phyloP scores from a whole-genome alignment of 2,797 vertebrate genomes.

The Limosa lapponica region DNA sequence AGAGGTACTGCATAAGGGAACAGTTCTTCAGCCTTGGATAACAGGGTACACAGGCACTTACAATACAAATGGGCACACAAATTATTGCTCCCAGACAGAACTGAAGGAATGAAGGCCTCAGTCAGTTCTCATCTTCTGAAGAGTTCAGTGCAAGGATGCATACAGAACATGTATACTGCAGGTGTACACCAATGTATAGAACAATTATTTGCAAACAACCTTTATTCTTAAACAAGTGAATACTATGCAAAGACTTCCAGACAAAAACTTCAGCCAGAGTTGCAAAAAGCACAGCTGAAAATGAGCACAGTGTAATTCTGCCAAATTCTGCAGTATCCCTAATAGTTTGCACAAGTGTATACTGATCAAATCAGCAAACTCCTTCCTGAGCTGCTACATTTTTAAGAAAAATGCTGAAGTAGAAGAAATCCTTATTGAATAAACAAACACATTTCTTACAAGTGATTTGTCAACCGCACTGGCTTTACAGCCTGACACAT shows the following conservation, averaged over 20 bases:
- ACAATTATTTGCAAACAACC: not conserved
- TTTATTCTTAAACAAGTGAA: not conserved
- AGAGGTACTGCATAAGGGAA: not conserved
- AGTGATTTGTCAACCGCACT: not conserved
- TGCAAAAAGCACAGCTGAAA: not conserved
- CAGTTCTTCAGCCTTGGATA: not conserved
- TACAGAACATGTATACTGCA: not conserved
- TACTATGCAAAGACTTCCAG: not conserved
- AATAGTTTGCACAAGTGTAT: not conserved
- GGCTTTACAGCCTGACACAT: not conserved
- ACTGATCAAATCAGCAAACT: not conserved
- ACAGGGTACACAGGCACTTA: not conserved
- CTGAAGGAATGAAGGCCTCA: not conserved
- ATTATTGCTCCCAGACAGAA: not conserved
- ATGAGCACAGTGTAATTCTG: not conserved
- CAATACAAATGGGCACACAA: not conserved
- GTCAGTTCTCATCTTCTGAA: not conserved
- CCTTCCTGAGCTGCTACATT: not conserved
- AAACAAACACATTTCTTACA: not conserved
- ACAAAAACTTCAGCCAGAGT: not conserved
- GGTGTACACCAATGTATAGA: fast-evolving
- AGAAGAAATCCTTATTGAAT: not conserved
- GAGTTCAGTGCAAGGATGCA: not conserved
- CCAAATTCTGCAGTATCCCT: not conserved
- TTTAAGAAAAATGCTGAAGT: not conserved